These are phyloP conservation scores for Petrophora chlorosata DNA, from an alignment of 2,888 invertebrate genomes.

Conservation along the genomic window DNA sequence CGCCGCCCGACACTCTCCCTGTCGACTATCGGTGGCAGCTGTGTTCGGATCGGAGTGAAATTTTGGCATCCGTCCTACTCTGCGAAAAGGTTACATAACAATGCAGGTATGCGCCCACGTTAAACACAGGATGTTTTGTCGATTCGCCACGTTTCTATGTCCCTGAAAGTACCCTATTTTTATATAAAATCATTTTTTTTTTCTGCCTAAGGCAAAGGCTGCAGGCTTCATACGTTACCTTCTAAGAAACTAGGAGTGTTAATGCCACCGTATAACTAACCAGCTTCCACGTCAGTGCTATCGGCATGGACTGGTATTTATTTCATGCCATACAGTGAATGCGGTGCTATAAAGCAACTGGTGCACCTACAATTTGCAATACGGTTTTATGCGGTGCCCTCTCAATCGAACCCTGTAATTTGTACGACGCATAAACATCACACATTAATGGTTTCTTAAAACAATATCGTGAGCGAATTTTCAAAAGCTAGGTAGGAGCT, in stretches of 20 bases:
- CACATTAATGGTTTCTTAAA: no score
- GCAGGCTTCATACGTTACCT: background rate
- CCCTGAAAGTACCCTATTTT: no score
- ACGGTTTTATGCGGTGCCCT: slow-evolving; percentile 11
- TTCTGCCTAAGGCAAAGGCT: no score
- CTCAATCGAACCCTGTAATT: slow-evolving; percentile 4
- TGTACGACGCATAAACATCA: background rate
- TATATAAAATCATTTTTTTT: no score
- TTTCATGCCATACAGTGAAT: slow-evolving; percentile 42
- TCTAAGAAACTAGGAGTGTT: background rate
- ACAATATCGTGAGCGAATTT: background rate
- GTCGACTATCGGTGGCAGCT: slow-evolving; percentile 41
- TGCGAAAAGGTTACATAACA: slow-evolving; percentile 73
- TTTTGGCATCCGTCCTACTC: slow-evolving; percentile 72
- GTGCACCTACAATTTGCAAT: slow-evolving; percentile 24
- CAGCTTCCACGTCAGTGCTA: slow-evolving; percentile 30
- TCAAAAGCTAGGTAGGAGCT: slow-evolving; percentile 10
- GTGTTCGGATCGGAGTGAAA: slow-evolving; percentile 49
- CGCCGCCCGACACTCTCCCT: slow-evolving; percentile 26
- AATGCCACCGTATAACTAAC: slow-evolving; percentile 1
- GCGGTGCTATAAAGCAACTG: slow-evolving; percentile 39
- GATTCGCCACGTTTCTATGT: no score
- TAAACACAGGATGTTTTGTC: slow-evolving; percentile 43
- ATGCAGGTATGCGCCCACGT: slow-evolving; percentile 67
- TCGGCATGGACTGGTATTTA: slow-evolving; percentile 30